Evolutionary conservation across 2,888 invertebrate genomes (phyloP), one percentile per base, ranked within the genome.

Genomic region (Campoplex nolae): DNA sequence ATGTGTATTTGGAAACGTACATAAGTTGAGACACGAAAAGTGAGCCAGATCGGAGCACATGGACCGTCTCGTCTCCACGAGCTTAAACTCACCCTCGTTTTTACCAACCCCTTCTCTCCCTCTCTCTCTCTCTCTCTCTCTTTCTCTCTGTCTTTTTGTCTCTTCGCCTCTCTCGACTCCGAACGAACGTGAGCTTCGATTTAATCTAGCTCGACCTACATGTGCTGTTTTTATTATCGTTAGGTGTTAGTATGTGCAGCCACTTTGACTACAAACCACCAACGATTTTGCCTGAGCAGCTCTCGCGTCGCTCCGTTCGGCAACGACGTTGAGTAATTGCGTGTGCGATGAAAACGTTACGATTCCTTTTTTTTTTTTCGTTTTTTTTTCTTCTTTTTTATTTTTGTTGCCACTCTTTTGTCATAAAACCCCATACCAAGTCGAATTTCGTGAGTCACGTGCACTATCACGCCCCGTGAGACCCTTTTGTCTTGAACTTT

Each of bases 161-260:
- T 68, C 45, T 32, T 51, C n/a, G 65, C 42, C 70, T 48, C 45
- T 58, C 28, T 68, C 48, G 32, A 56, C 16, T 51, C 54, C 18
- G 71, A 70, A 78, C 71, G 71, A 86, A 56, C 79, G 75, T 78
- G 78, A 75, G 83, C 79, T 88, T 88, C 86, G 88, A 88, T 88
- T 75, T 75, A 86, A 88, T 88, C 88, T 84, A 73, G 73, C 71
- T 83, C 86, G 86, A 88, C 88, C 88, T 86, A 88, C 88, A 88
- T 88, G 84, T 79, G 7, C 8, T 71, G 56, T 65, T 88, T 88
- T 88, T 88, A 84, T 88, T 86, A 83, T 86, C 83, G 86, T 79
- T 75, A 70, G 11, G 58, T 58, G 58, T 71, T 56, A 68, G 48
- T 58, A 9, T 62, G 54, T 75, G 54, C 68, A 76, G 76, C 56